phyloP scores from a whole-genome alignment of 2,888 invertebrate species.

The Ophion ellenae region DNA sequence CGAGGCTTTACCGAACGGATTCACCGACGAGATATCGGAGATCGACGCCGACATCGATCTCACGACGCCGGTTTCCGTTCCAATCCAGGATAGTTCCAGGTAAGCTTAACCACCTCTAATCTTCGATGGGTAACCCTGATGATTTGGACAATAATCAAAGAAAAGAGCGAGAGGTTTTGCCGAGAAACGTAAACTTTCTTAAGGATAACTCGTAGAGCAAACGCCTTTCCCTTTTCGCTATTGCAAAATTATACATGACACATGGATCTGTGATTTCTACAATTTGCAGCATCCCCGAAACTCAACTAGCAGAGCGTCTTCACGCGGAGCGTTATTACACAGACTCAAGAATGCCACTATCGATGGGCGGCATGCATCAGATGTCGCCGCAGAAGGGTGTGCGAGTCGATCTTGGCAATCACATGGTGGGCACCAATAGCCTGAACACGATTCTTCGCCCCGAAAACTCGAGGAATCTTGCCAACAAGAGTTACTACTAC shows the following conservation, averaged over 20 bases:
- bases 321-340: constrained; percentile 81
- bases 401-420: constrained; percentile 81
- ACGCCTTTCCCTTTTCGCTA: not conserved
- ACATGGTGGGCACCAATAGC: constrained; percentile 82
- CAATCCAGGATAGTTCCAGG: constrained; percentile 82
- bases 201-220: not conserved
- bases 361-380: constrained; percentile 75
- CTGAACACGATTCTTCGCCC: constrained; percentile 81
- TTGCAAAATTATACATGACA: not conserved
- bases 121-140: not conserved
- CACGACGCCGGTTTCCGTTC: constrained; percentile 88
- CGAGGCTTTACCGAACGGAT: constrained; percentile 91
- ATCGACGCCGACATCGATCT: constrained; percentile 92
- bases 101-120: constrained; percentile 58
- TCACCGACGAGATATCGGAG: constrained; percentile 94
- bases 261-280: not conserved
- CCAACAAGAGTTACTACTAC: constrained; percentile 85
- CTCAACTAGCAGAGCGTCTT: constrained; percentile 80
- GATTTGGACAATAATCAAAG: not conserved
- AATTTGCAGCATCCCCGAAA: constrained; percentile 79
- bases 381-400: constrained; percentile 73
- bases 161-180: not conserved
- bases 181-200: not conserved
- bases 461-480: constrained; percentile 81
- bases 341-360: constrained; percentile 79